Evolutionary conservation across 2,888 invertebrate genomes (phyloP), one percentile per base, ranked within the genome.

Genomic region (Lamellibrachia columna): DNA sequence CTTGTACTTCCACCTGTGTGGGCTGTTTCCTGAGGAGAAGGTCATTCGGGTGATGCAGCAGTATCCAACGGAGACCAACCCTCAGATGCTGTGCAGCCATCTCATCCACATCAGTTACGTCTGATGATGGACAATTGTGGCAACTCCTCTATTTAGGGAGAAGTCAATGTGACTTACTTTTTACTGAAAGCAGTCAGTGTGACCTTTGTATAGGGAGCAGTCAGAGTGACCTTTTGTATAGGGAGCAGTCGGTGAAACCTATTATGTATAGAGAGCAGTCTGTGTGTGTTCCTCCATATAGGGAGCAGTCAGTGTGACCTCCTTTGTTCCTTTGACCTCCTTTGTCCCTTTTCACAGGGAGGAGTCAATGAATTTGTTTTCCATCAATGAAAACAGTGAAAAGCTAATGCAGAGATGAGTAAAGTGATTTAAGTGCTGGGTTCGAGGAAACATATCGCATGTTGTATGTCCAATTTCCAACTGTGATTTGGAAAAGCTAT

Each of bases 21-120:
- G 98, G 92, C 98, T 99, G 93, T 99, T 99, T 97, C 98, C 98
- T 0, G 98, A 98, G 95, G 98, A 98, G 94, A 98, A 98, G 95
- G 99, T 99, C n/a, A 97, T 97, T 92, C 97, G 98, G 92, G 99
- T 98, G 0, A 98, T 99, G 98, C 97, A 98, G 94, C 97, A 98
- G 94, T 98, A 98, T 97, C 99, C 99, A 0, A 98, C 98, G 92
- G 98, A 98, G 96, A 98, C 98, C 53, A 98, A 98, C 96, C 98
- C 99, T 11, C 98, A 98, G 96, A 98, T 98, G 95, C 98, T 99
- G 96, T 99, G 99, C 97, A 52, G 58, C 28, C 60, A 92, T 52
- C 93, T 93, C 60, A 92, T 93, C 75, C 75, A n/a, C 22, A 75
- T 75, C 22, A 75, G 75, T 22, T 75, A 75, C 22, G 75, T 75